Evolutionary conservation across 2,888 invertebrate genomes (phyloP), one percentile per base, ranked within the genome.

Genomic region (Mantis religiosa): DNA sequence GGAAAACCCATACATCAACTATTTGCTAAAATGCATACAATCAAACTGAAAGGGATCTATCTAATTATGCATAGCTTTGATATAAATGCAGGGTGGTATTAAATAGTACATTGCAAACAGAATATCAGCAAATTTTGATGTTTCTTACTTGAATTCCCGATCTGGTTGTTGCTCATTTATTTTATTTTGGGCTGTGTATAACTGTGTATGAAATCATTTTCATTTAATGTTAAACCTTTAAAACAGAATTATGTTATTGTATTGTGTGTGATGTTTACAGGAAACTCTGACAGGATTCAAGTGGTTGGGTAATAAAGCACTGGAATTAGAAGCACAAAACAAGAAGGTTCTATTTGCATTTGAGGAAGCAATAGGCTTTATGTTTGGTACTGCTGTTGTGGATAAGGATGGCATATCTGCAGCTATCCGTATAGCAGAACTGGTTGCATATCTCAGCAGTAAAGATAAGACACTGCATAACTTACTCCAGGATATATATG

Each of bases 271-370:
- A 41, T 71, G 54, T 1, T 96, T 90, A 93, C 95, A 90, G 94
- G 99, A 99, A 94, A 99, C 99, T 0, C 94, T 99, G 88, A 99
- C 99, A 0, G 99, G 99, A 0, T 99, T 99, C 93, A 99, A 99
- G 92, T 99, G 99, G 99, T 99, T 99, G 98, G 99, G 98, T 8
- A 99, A 99, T 93, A 95, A 95, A 91, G 95, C 97, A 0, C 94
- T 96, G 54, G 95, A 98, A 9, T 93, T 98, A 88, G 93, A 96
- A 81, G 94, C 95, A 89, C 93, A 96, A 89, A 97, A 96, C 47
- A 97, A 97, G 91, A 93, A 94, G 15, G 97, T 99, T 0, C 93
- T 99, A 88, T 98, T 99, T 93, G 98, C 99, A 0, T 99, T 97
- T 93, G 99, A 99, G 93, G 99, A 99, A 93, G 99, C 99, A 0